A percentile compares a stretch with the other conserved stretches of the same genome.
phyloP scores from a whole-genome alignment of 1,140 invertebrate species.

The Ooceraea biroi region DNA sequence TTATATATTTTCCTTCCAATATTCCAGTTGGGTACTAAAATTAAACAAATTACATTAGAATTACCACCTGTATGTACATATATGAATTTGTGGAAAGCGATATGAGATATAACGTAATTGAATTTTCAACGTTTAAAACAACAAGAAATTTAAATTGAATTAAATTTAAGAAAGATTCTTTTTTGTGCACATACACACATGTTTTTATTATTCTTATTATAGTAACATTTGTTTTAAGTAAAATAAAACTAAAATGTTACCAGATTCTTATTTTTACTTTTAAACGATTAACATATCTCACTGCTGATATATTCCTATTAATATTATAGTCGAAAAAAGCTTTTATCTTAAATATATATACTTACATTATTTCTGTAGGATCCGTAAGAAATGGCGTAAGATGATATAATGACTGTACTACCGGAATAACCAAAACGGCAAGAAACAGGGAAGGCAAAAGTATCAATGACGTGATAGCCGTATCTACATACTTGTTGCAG shows the following conservation, averaged over 20 bases:
- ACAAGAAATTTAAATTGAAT: too few species aligned
- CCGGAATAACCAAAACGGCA: slow-evolving; percentile 78
- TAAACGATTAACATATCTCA: not conserved
- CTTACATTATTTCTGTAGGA: slow-evolving; percentile 53
- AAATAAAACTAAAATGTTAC: too few species aligned
- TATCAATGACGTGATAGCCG: slow-evolving; percentile 78
- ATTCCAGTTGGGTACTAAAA: slow-evolving; percentile 93
- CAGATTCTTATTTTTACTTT: not conserved
- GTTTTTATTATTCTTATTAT: too few species aligned
- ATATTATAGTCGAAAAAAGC: not conserved
- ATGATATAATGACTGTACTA: slow-evolving; percentile 80
- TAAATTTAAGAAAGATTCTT: not conserved
- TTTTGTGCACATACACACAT: not conserved
- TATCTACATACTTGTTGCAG: slow-evolving; percentile 72
- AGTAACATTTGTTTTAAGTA: too few species aligned
- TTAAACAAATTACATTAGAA: slow-evolving; percentile 35
- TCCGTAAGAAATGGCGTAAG: slow-evolving; percentile 82
- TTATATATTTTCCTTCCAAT: slow-evolving; percentile 90
- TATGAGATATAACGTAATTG: not conserved
- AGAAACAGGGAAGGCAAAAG: slow-evolving; percentile 82
- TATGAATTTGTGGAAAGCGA: not conserved
- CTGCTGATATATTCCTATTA: not conserved
- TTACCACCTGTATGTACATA: slow-evolving; percentile 16
- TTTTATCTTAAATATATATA: slow-evolving; percentile 16
- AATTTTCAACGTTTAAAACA: too few species aligned